These are phyloP conservation scores for Matsumurasca onukii DNA, from an alignment of 1,140 invertebrate genomes.

Conservation along the genomic window DNA sequence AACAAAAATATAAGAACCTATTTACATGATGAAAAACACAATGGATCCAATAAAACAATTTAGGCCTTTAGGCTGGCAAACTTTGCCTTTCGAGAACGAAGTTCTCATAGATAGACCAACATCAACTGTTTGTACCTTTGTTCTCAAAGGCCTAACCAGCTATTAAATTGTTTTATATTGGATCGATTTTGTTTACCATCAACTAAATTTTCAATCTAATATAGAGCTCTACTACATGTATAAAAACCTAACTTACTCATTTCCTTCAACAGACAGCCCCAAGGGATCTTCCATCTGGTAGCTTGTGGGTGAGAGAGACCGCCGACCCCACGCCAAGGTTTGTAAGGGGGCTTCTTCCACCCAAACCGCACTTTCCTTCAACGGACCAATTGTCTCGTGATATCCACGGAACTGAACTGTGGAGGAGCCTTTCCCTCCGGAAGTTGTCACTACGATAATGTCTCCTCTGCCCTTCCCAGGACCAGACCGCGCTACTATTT, in stretches of 20 bases:
- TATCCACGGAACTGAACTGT: constrained; percentile 93
- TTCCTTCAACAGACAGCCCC: constrained; percentile 90
- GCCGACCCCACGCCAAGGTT: constrained; percentile 73
- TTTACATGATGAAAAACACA: too few species aligned
- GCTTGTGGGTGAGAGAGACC: constrained; percentile 78
- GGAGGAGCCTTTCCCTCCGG: constrained; percentile 91
- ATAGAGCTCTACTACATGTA: too few species aligned
- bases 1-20: too few species aligned
- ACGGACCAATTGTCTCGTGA: constrained; percentile 84
- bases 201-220: background rate
- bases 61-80: too few species aligned
- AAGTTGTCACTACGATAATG: constrained; percentile 89
- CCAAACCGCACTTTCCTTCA: constrained; percentile 99
- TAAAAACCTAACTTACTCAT: constrained; percentile 70
- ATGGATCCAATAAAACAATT: too few species aligned
- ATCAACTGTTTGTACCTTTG: too few species aligned
- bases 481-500: constrained; percentile 96
- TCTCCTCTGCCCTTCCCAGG: constrained; percentile 93
- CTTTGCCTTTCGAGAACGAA: too few species aligned
- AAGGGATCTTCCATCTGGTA: constrained; percentile 91
- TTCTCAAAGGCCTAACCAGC: too few species aligned
- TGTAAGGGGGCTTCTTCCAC: constrained; percentile 90
- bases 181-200: background rate
- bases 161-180: background rate
- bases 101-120: too few species aligned